Evolutionary conservation across 92 coral and sea anemone genomes (phyloP), one percentile per base, ranked within the genome.

Genomic region (Pocillopora grandis): DNA sequence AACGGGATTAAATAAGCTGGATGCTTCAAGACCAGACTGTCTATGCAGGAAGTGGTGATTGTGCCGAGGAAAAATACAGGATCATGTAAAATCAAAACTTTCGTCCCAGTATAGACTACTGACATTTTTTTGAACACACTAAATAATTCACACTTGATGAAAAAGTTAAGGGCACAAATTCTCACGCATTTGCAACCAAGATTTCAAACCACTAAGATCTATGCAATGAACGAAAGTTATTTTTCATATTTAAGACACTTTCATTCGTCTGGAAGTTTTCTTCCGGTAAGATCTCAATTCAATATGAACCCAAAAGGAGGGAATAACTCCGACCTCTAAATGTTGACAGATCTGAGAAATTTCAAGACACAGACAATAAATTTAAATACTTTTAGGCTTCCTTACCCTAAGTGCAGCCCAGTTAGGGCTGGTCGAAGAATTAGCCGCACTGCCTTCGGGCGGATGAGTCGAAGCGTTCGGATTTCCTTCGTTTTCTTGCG

Each of bases 341-440:
- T 79, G 31, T 79, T 67, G 59, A 66, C 71, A 79, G 63, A 55
- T 23, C 49, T 66, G 72, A 48, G 16, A 49, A 15, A 52, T 27
- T 21, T 49, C 17, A 79, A 62, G 75, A 16, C 56, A 63, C 58
- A n/a, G 42, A 71, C 61, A 37, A 71, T 23, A 52, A 79, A 55
- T 66, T 49, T 48, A 79, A 16, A n/a, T 42, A 42, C 52, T 42
- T 42, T 42, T 49, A 71, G 6, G 13, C 17, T 13, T 76, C 74
- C 92, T 85, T 60, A 89, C 92, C 76, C 84, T 89, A 58, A 89
- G 79, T 5, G 86, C 92, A 12, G 89, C 35, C 92, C 92, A 89
- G 75, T 89, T 89, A 37, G 89, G 74, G 65, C 66, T 74, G 7
- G 75, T 2, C 13, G 86, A 49, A 3, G 80, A 12, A 19, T 17